These are phyloP conservation scores for Phortica variegata DNA, from an alignment of 1,140 invertebrate species.

Conservation along the genomic window DNA sequence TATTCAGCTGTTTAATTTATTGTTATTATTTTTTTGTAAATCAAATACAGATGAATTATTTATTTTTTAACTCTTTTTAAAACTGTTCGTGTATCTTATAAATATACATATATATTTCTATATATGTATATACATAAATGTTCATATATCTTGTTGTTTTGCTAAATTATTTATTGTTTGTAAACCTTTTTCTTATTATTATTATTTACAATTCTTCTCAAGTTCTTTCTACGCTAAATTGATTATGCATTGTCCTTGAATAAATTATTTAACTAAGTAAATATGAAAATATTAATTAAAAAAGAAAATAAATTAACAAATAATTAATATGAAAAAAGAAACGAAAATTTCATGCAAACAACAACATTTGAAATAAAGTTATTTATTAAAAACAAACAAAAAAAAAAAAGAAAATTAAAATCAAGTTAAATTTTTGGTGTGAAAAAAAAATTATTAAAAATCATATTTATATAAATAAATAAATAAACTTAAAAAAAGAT, in stretches of 20 bases:
- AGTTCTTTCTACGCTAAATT: too few species aligned
- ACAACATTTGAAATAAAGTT: conserved; percentile 10
- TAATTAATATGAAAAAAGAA: conserved; percentile 4
- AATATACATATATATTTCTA: not conserved
- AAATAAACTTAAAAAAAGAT: conserved; percentile 5
- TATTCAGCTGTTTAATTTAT: not conserved
- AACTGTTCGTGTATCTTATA: too few species aligned
- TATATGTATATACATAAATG: not conserved
- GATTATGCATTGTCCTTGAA: too few species aligned
- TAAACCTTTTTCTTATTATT: not conserved
- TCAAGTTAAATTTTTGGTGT: not conserved
- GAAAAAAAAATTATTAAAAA: not conserved
- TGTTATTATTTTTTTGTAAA: too few species aligned
- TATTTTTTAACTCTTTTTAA: too few species aligned
- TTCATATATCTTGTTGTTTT: not conserved
- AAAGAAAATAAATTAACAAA: conserved; percentile 3
- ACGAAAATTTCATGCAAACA: conserved; percentile 11
- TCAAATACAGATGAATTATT: too few species aligned
- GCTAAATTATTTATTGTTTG: not conserved
- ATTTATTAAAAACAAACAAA: conserved; percentile 3
- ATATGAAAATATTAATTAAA: too few species aligned
- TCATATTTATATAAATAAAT: conserved; percentile 1
- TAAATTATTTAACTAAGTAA: too few species aligned
- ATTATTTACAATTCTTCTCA: not conserved
- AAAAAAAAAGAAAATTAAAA: conserved; percentile 2